These are phyloP conservation scores for Hydrozoanthus tunicans DNA, from an alignment of 64 coral and sea anemone genomes.

Conservation along the genomic window DNA sequence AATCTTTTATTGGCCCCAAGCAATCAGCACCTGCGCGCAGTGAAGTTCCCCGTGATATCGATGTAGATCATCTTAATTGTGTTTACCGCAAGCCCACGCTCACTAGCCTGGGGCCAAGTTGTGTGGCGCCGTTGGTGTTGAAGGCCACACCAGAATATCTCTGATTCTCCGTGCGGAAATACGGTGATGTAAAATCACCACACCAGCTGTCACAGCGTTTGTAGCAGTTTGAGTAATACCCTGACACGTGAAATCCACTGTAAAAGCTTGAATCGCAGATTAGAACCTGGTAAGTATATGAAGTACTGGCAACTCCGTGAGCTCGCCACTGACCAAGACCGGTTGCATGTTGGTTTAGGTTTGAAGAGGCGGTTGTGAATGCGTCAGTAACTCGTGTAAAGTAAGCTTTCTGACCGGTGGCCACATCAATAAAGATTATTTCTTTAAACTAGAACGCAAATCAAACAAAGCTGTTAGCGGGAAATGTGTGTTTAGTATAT, in stretches of 20 bases:
- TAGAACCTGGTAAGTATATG: slow-evolving; percentile 31
- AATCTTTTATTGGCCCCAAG: too few relatives aligned
- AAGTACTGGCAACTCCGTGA: slow-evolving; percentile 3
- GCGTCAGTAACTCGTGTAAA: neutral
- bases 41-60: too few relatives aligned
- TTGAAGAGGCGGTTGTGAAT: neutral
- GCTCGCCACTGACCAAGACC: slow-evolving; percentile 20
- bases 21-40: too few relatives aligned
- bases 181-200: neutral
- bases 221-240: neutral
- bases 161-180: neutral
- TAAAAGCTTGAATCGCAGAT: slow-evolving; percentile 27
- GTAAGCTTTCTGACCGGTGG: slow-evolving; percentile 6
- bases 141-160: slow-evolving; percentile 3
- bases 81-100: slow-evolving; percentile 9
- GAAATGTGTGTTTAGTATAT: too few relatives aligned
- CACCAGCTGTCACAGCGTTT: slow-evolving; percentile 1
- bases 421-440: slow-evolving; percentile 43
- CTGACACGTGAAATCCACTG: slow-evolving; percentile 36
- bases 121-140: neutral
- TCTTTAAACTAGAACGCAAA: slow-evolving; percentile 29
- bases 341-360: neutral
- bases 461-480: neutral
- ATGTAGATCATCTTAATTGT: too few relatives aligned
- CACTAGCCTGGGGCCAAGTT: neutral